A percentile compares a stretch with the other conserved stretches of the same genome.
phyloP scores from a whole-genome alignment of 2,797 vertebrate species.

The Squalus acanthias region DNA sequence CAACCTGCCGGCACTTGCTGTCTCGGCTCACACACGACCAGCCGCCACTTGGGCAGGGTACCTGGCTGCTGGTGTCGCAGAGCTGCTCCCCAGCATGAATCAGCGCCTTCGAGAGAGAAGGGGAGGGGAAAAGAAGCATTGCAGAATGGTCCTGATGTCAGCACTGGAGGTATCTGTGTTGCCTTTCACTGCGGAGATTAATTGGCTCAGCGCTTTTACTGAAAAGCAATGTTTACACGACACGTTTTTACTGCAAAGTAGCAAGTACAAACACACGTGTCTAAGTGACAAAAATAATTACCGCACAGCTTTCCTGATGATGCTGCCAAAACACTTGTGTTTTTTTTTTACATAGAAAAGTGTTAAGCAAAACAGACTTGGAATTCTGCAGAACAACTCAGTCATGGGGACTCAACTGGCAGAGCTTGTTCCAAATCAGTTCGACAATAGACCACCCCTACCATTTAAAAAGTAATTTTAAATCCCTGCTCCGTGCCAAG shows the following conservation, averaged over 20 bases:
- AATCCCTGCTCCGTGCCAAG: not conserved
- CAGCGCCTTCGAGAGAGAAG: not conserved
- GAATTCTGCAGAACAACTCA: not conserved
- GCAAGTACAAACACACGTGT: slow-evolving; percentile 3
- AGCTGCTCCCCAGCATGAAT: not conserved
- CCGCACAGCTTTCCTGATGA: not conserved
- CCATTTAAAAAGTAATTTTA: slow-evolving; percentile 7
- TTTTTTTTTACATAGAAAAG: not conserved
- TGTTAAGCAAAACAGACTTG: slow-evolving; percentile 21
- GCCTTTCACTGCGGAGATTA: not conserved
- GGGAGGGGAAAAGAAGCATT: not conserved
- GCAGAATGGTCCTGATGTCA: not conserved
- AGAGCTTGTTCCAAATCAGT: not conserved
- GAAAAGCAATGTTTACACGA: slow-evolving; percentile 23
- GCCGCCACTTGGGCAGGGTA: not conserved
- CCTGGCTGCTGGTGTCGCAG: not conserved
- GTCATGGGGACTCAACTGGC: not conserved
- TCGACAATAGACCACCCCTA: not conserved
- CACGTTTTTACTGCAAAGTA: slow-evolving; percentile 24
- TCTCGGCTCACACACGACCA: not conserved
- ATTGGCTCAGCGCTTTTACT: not conserved
- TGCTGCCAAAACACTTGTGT: not conserved
- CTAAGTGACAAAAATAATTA: slow-evolving; percentile 20
- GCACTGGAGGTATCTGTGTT: not conserved
- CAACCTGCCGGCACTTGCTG: not conserved